Conservation (phyloP, 2,113 vertebrate genomes). For the Eubucco bourcierii region DNA sequence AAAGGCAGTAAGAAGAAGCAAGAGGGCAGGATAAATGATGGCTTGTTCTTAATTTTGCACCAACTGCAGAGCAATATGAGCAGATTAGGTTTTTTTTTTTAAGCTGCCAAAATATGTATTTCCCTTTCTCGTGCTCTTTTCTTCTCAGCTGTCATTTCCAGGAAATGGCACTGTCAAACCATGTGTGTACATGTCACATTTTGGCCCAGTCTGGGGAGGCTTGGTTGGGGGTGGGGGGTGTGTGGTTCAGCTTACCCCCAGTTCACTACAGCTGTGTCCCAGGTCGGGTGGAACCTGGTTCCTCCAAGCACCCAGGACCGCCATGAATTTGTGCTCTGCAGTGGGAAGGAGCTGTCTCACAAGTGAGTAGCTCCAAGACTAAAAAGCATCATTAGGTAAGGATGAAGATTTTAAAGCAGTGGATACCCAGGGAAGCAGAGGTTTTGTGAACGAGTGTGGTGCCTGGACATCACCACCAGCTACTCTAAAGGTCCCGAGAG, state of each 20-base stretch:
- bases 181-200: background rate
- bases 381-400: background rate
- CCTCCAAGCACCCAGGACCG: background rate
- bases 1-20: background rate
- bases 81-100: background rate
- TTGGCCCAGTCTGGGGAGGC: background rate
- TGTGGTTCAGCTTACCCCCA: background rate
- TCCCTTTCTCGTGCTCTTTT: background rate
- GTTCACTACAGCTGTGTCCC: fast-evolving
- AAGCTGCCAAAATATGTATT: background rate
- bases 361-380: background rate
- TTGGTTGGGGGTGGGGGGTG: no score
- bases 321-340: background rate
- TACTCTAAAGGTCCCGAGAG: no score
- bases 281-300: fast-evolving
- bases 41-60: background rate
- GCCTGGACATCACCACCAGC: background rate
- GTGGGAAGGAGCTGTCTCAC: background rate
- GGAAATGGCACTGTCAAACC: background rate
- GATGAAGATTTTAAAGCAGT: background rate
- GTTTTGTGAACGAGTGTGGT: fast-evolving
- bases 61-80: background rate
- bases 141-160: background rate
- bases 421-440: background rate
- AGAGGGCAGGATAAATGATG: background rate